Percentiles rank a stretch among this genome's conserved stretches.
These are phyloP conservation scores for Aelia acuminata DNA, from an alignment of 2,888 invertebrate species.

Conservation along the genomic window DNA sequence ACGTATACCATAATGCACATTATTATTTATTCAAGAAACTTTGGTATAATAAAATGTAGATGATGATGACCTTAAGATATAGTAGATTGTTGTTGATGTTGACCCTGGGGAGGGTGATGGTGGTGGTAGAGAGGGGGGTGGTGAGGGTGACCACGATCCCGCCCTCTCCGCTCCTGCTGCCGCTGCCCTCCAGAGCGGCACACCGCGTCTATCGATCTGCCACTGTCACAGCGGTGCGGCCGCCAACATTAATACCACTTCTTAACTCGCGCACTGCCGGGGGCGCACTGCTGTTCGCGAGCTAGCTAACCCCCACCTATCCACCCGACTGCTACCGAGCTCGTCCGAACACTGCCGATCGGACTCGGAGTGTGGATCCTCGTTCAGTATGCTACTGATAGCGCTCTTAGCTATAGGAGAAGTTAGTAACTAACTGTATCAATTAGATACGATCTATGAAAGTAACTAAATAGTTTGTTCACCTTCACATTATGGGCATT, in stretches of 20 bases:
- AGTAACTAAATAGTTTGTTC: too few relatives aligned
- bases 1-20: too few relatives aligned
- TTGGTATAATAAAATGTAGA: too few relatives aligned
- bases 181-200: constrained; percentile 48
- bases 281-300: constrained; percentile 53
- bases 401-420: too few relatives aligned
- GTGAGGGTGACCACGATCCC: constrained; percentile 65
- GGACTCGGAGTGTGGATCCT: not conserved
- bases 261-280: constrained; percentile 61
- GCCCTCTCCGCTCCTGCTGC: not conserved
- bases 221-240: constrained; percentile 35
- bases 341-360: constrained; percentile 16
- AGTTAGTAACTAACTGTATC: not conserved
- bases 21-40: too few relatives aligned
- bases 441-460: too few relatives aligned
- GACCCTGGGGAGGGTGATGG: constrained; percentile 65
- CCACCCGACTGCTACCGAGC: not conserved
- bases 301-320: not conserved
- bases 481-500: too few relatives aligned
- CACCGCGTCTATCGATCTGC: constrained; percentile 30
- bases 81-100: constrained; percentile 65
- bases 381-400: not conserved
- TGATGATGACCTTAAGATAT: constrained; percentile 40
- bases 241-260: not conserved
- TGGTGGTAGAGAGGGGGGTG: constrained; percentile 66